phyloP scores from a whole-genome alignment of 1,140 invertebrate genomes.

The Lamellibrachia luymesi region DNA sequence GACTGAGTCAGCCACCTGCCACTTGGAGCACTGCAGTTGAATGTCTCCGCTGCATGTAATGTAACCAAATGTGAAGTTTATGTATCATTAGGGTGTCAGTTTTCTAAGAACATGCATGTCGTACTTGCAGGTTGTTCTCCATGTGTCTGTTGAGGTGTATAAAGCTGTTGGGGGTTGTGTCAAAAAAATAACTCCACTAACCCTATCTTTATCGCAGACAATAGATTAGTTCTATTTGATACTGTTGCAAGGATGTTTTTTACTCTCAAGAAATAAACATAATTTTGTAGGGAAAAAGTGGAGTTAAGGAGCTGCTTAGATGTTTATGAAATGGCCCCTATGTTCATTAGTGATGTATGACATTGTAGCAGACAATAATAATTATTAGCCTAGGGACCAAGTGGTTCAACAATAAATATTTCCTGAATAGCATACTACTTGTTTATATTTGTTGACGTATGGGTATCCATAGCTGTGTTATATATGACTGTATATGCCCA shows the following conservation, averaged over 20 bases:
- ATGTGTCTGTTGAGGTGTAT: neutral
- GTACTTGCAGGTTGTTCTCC: neutral
- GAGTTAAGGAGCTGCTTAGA: neutral
- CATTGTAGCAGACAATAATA: no score
- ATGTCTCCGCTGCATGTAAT: neutral
- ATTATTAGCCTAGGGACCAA: no score
- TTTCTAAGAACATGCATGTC: neutral
- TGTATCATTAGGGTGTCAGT: neutral
- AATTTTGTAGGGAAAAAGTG: neutral
- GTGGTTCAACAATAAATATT: no score
- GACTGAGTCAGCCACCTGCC: neutral
- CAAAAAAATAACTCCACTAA: neutral
- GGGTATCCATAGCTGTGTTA: neutral
- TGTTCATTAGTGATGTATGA: neutral
- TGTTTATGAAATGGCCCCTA: neutral
- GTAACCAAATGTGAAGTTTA: neutral
- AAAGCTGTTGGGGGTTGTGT: neutral
- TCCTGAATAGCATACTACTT: no score
- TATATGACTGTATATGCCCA: neutral
- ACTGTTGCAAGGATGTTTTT: neutral
- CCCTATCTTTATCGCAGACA: neutral
- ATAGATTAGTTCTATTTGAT: neutral
- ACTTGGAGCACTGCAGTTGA: neutral
- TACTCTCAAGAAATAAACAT: neutral
- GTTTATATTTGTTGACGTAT: neutral